Evolutionary conservation across 2,113 vertebrate species (phyloP), one percentile per base, ranked within the genome.

Genomic region (Calyptommatus sinebrachiatus): DNA sequence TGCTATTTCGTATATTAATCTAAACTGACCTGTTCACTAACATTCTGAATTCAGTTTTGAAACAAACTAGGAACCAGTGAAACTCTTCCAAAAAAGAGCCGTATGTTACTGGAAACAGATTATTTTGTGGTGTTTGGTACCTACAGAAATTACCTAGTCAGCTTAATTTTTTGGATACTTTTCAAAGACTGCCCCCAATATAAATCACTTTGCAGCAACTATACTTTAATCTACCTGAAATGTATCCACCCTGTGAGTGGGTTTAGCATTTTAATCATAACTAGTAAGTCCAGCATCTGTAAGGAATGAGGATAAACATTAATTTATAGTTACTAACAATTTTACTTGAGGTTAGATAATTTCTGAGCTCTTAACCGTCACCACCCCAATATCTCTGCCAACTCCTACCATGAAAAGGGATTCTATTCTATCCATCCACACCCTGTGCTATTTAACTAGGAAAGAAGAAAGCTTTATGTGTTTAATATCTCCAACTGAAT

Each of bases 401-500:
- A 45, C 29, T 60, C 29, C 16, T 41, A 50, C 50, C 53, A 57
- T 70, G 77, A 45, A 78, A 69, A 31, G 63, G 6, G 77, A 78
- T 70, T 70, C 29, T 62, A 61, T 78, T 78, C 68, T 70, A 26
- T 60, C 70, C 29, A 78, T 41, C 31, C 68, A 71, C 68, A 70
- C 20, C 53, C 31, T 70, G 18, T n/a, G 62, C 53, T 61, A 61
- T 31, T 78, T 61, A 78, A 71, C 8, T 78, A 18, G 31, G 9
- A n/a, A 46, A n/a, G 66, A 26, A 61, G 57, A 45, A 71, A 62
- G 31, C 18, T 45, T 53, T 41, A 70, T 78, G 66, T 61, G 29
- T 70, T 70, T 78, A 77, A n/a, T 66, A 18, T 69, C 65, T 18
- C 35, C 28, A 53, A 61, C 11, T 78, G 67, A 70, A 78, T 78